These are phyloP conservation scores for Caiman crocodilus DNA, from an alignment of 2,797 vertebrate species.

Conservation along the genomic window DNA sequence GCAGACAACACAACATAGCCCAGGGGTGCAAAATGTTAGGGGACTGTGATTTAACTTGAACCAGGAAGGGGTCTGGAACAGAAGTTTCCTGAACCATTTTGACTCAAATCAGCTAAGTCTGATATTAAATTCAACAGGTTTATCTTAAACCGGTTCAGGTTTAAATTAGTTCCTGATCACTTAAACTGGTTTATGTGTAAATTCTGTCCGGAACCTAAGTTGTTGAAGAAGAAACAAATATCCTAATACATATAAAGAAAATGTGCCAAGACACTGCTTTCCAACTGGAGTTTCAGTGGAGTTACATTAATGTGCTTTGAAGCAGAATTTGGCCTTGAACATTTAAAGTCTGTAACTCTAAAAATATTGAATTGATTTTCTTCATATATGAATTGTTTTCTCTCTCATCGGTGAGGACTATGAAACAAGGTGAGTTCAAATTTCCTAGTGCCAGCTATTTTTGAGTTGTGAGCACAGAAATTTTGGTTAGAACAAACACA, in stretches of 20 bases:
- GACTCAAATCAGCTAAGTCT: too few relatives aligned
- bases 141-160: too few relatives aligned
- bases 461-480: constrained; percentile 61
- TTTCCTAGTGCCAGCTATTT: constrained; percentile 57
- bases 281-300: not conserved
- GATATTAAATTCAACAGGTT: too few relatives aligned
- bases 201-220: too few relatives aligned
- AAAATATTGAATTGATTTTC: constrained; percentile 66
- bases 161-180: too few relatives aligned
- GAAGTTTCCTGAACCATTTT: too few relatives aligned
- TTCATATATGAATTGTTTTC: constrained; percentile 54
- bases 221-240: constrained; percentile 17
- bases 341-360: constrained; percentile 40
- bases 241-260: constrained; percentile 41
- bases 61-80: too few relatives aligned
- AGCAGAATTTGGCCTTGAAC: constrained; percentile 37
- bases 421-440: constrained; percentile 59
- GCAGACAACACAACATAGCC: too few relatives aligned
- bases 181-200: too few relatives aligned
- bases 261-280: constrained; percentile 42
- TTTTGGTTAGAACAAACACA: constrained; percentile 29
- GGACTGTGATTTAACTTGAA: too few relatives aligned
- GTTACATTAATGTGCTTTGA: constrained; percentile 8
- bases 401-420: constrained; percentile 47
- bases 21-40: too few relatives aligned